These are phyloP conservation scores for Endomychus coccineus DNA, from an alignment of 2,888 invertebrate species.

Conservation along the genomic window DNA sequence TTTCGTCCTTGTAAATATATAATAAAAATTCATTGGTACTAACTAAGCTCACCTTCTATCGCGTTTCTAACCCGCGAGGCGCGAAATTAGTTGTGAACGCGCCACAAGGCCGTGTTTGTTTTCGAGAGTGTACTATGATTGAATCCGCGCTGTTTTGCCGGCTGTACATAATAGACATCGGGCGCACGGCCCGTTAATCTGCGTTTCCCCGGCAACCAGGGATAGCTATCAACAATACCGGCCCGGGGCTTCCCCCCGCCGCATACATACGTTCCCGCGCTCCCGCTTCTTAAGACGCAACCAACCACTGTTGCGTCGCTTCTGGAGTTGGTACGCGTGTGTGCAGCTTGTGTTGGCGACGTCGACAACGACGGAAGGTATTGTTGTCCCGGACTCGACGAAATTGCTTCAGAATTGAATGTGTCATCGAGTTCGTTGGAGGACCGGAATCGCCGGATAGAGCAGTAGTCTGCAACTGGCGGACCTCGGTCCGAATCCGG, in stretches of 20 bases:
- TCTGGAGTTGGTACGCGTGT: background rate
- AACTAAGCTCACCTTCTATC: background rate
- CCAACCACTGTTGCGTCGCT: conserved; percentile 3
- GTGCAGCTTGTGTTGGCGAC: too few species aligned
- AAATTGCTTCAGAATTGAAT: too few species aligned
- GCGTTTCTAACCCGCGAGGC: background rate
- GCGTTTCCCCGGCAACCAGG: conserved; percentile 45
- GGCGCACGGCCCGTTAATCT: conserved; percentile 46
- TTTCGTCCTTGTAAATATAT: conserved; percentile 4
- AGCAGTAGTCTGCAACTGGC: too few species aligned
- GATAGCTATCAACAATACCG: conserved; percentile 46
- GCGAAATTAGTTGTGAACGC: conserved; percentile 27
- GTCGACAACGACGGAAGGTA: too few species aligned
- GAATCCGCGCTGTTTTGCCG: conserved; percentile 37
- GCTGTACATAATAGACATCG: conserved; percentile 47
- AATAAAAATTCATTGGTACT: background rate
- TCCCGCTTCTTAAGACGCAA: conserved; percentile 7
- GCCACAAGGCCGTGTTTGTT: conserved; percentile 16
- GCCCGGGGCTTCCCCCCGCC: conserved; percentile 28
- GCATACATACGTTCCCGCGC: conserved; percentile 4
- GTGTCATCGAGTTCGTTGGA: too few species aligned
- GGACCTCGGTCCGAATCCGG: too few species aligned
- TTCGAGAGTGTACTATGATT: conserved; percentile 43
- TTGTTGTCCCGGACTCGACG: too few species aligned
- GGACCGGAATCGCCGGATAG: too few species aligned